phyloP scores from a whole-genome alignment of 2,797 vertebrate genomes.

The Clarias pachynema region DNA sequence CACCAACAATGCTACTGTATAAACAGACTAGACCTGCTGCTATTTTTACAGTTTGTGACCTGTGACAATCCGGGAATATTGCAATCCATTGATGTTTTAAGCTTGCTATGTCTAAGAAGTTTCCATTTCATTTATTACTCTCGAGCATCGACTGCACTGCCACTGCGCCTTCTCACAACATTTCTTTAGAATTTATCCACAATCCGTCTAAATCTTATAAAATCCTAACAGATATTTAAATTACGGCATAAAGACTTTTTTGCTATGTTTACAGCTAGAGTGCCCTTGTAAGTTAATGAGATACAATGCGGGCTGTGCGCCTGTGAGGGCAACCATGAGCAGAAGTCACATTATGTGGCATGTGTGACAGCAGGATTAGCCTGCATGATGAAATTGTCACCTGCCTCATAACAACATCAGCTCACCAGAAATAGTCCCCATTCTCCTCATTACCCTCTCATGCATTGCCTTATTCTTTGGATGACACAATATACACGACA shows the following conservation, averaged over 20 bases:
- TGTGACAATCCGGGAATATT: neutral
- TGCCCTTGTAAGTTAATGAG: constrained; percentile 5
- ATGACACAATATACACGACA: neutral
- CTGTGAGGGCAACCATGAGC: neutral
- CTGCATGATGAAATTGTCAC: constrained; percentile 14
- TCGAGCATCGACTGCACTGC: neutral
- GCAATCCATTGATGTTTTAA: neutral
- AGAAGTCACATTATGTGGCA: neutral
- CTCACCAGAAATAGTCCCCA: constrained; percentile 1
- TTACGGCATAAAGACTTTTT: neutral
- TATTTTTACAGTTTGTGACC: neutral
- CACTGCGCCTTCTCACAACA: neutral
- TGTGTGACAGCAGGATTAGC: constrained; percentile 11
- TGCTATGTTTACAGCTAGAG: constrained; percentile 5
- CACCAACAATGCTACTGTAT: neutral
- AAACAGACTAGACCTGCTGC: neutral
- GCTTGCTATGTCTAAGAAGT: neutral
- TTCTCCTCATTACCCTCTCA: constrained; percentile 6
- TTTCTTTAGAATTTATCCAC: neutral
- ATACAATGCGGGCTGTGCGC: neutral
- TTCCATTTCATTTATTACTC: neutral
- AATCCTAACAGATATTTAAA: neutral
- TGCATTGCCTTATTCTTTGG: neutral
- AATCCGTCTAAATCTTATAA: neutral
- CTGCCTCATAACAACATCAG: neutral